Base-by-base conservation (phyloP, 2,888 invertebrate genomes). In the Muschampia plurimacula region DNA sequence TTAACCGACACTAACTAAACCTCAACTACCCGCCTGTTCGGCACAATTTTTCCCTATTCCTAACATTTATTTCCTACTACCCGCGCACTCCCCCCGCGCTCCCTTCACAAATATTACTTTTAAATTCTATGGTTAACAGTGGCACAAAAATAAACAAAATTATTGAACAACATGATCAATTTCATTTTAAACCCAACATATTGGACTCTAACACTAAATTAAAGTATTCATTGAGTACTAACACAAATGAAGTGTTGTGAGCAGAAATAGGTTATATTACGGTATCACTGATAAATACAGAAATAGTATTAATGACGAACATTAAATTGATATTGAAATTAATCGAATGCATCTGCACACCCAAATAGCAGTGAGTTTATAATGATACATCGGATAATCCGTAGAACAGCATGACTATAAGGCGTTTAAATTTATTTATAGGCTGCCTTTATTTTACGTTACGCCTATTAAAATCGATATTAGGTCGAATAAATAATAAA, bases 291-390 rank as follows among this genome's bases (percentile, higher is more conserved):
- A 9, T 8, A 32, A 10, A 28, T 5, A 10, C 32, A 32, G 5
- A 22, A 59, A 13, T 36, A 32, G 12, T 39, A 64, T 22, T 64
- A 46, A 64, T 64, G 10, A n/a, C 28, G n/a, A 22, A 13, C 13
- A 22, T 32, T 32, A 64, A 64, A 64, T 13, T 64, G 22, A 64
- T 64, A 46, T 44, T 6, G 5, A 64, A 64, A 44, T 7, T 46
- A 64, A 46, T 46, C 28, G 46, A 28, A 64, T 46, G 28, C 22
- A 7, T 10, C 4, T 64, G 28, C 4, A 46, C 9, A 22, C 44
- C 12, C 10, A 64, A 64, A 44, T 28, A 28, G 46, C n/a, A 39
- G n/a, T 62, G 39, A 62, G n/a, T 39, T 39, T n/a, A n/a, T 10
- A n/a, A 7, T n/a, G 41, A n/a, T 15, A 41, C 6, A n/a, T 41